These are phyloP conservation scores for Stegodyphus dumicola DNA, from an alignment of 1,140 invertebrate genomes.

Conservation along the genomic window DNA sequence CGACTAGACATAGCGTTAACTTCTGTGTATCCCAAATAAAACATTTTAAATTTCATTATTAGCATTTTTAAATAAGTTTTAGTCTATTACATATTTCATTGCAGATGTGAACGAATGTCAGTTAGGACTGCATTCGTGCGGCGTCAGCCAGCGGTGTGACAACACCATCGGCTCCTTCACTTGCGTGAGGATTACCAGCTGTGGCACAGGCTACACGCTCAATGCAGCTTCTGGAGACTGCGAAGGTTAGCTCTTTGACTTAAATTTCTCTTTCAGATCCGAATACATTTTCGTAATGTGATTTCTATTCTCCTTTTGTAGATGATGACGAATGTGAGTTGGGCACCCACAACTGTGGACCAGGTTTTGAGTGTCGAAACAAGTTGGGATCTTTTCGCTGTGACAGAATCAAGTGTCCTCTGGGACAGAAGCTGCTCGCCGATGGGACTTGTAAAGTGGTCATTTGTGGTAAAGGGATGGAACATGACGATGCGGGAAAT, in stretches of 20 bases:
- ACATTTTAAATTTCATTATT: no score
- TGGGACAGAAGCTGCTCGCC: constrained; percentile 65
- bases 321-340: constrained; percentile 93
- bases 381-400: constrained; percentile 84
- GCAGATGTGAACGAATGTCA: constrained; percentile 78
- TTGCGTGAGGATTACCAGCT: constrained; percentile 85
- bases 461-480: constrained; percentile 71
- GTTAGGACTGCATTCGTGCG: constrained; percentile 72
- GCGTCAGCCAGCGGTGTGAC: constrained; percentile 83
- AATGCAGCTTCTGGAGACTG: constrained; percentile 79
- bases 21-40: no score
- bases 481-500: constrained; percentile 66
- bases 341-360: constrained; percentile 83
- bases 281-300: background rate
- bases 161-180: constrained; percentile 89
- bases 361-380: constrained; percentile 86
- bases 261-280: background rate
- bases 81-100: constrained; percentile 2
- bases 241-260: constrained; percentile 25
- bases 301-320: constrained; percentile 67
- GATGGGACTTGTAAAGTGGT: constrained; percentile 66
- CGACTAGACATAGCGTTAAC: no score
- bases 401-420: constrained; percentile 73
- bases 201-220: constrained; percentile 96
- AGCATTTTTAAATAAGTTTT: no score